Evolutionary conservation across 2,113 vertebrate species (phyloP), one percentile per base, ranked within the genome.

Genomic region (Hiodon tergisus): DNA sequence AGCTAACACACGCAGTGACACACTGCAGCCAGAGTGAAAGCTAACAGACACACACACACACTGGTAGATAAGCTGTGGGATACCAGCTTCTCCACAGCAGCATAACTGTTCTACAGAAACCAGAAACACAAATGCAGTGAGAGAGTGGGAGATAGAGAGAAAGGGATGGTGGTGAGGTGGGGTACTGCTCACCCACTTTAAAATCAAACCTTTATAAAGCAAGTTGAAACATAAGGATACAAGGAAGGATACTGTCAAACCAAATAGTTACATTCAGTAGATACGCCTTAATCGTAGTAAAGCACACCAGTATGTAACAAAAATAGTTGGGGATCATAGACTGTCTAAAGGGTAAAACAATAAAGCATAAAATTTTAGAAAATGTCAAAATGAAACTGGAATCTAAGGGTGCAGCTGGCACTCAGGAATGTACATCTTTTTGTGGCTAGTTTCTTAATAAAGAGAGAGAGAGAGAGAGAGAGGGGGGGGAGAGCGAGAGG

Each of bases 11-110:
- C 58, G 47, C 51, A 58, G 3, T 50, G 46, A 75, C 57, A 5
- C 48, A 2, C 6, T 82, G 3, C 47, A 80, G 83, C 85, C 82
- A n/a, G 14, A 17, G 7, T 3, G 47, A 51, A 66, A 4, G 6
- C 5, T 13, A 9, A 59, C 13, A 46, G 53, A 67, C 65, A 53
- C 48, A 68, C 66, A 68, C 48, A 52, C 58, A 65, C 4, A 58
- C 46, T 74, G 55, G 4, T 31, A 2, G 6, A 83, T 9, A 52
- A 79, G 82, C 86, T 84, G 11, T 31, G 51, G 10, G 2, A 11
- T 54, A 69, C 47, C 4, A 47, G 5, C 17, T 71, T 14, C 68
- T 59, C 17, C 13, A 17, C n/a, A 71, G 69, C 69, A 17, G 68
- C 68, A 69, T n/a, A 55, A 53, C 54, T 48, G 55, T 71, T 71